Conservation (phyloP, 2,888 invertebrate species). For the Nemotelus nigrinus region DNA sequence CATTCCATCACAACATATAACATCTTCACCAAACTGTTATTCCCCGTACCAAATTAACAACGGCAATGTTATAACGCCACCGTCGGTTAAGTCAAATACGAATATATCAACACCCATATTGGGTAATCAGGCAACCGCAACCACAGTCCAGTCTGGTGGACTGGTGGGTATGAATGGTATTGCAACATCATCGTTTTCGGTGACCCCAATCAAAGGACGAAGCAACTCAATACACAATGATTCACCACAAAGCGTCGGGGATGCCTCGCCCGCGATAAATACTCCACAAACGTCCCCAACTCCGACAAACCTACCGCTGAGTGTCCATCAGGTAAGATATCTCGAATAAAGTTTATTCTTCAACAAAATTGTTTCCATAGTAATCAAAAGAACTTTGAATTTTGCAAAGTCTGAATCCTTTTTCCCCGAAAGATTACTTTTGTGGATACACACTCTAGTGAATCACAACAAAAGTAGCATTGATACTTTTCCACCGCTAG, state of each 20-base stretch:
- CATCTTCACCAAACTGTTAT: slow-evolving; percentile 63
- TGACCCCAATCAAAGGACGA: slow-evolving; percentile 53
- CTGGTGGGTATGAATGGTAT: slow-evolving; percentile 29
- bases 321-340: slow-evolving; percentile 62
- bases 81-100: slow-evolving; percentile 51
- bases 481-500: too few relatives aligned
- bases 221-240: slow-evolving; percentile 56
- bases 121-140: slow-evolving; percentile 56
- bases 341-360: slow-evolving; percentile 39
- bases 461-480: too few relatives aligned
- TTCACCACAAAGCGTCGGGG: slow-evolving; percentile 60
- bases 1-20: slow-evolving; percentile 65
- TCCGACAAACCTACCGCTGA: slow-evolving; percentile 62
- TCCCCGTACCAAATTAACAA: slow-evolving; percentile 62
- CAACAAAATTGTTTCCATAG: too few relatives aligned
- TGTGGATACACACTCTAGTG: too few relatives aligned
- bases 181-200: slow-evolving; percentile 52
- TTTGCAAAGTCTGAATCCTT: too few relatives aligned
- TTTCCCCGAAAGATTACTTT: too few relatives aligned
- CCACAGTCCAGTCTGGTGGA: slow-evolving; percentile 54
- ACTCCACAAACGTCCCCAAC: slow-evolving; percentile 67
- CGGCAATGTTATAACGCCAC: slow-evolving; percentile 54
- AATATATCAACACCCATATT: slow-evolving; percentile 49
- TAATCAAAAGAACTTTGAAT: too few relatives aligned
- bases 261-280: slow-evolving; percentile 64